Conservation (phyloP, 2,797 vertebrate genomes). For the Pangasius mekongensis region DNA sequence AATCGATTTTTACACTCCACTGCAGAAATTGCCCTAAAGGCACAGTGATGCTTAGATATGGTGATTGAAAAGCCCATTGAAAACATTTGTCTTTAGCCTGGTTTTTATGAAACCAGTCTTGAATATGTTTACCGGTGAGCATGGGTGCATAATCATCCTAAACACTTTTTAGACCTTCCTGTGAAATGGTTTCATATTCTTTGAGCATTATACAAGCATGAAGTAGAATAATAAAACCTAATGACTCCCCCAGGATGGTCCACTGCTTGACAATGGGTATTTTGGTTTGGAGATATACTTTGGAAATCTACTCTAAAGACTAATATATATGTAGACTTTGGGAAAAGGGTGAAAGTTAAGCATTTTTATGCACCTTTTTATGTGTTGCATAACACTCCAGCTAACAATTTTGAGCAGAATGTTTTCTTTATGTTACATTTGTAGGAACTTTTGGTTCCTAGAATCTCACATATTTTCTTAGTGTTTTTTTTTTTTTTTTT, state of each 20-base stretch:
- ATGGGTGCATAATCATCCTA: not conserved
- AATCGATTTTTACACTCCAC: constrained; percentile 23
- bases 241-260: not conserved
- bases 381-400: not conserved
- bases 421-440: not conserved
- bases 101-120: not conserved
- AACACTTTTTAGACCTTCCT: not conserved
- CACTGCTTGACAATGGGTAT: not conserved
- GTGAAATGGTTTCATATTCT: not conserved
- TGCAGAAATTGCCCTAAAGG: not conserved
- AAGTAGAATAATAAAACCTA: not conserved
- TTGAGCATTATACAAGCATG: no score
- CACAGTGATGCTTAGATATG: not conserved
- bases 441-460: not conserved
- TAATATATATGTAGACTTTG: not conserved
- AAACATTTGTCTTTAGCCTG: not conserved
- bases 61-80: not conserved
- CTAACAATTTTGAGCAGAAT: not conserved
- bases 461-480: not conserved
- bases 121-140: constrained; percentile 4
- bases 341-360: not conserved
- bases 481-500: not conserved
- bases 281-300: not conserved
- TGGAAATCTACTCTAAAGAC: not conserved
- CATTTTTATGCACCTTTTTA: not conserved